Base-by-base conservation (phyloP, 2,113 vertebrate genomes). In the Hippocampus comes region DNA sequence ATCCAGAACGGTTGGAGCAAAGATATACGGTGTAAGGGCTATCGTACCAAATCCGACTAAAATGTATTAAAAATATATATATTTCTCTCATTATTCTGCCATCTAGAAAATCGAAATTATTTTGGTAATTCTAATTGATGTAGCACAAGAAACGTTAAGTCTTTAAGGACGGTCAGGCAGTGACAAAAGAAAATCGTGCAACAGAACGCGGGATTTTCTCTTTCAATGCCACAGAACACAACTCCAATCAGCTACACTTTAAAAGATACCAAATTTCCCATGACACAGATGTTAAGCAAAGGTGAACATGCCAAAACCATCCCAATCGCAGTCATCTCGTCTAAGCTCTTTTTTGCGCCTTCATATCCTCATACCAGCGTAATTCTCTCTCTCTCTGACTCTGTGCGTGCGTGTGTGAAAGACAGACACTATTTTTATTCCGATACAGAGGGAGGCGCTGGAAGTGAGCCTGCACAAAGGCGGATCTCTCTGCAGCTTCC, bases 321-420 rank as follows among this genome's bases (percentile, higher is more conserved):
- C 27, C 12, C 27, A 59, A 63, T 10, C 27, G 17, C 25, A 60
- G 3, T 20, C 30, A 61, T 34, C 59, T 9, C 15, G 30, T 30
- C 30, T 0, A 38, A 2, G 15, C 7, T 61, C 34, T 27, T 63
- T 11, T 63, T 18, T 61, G 59, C 34, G 5, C 14, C 27, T 20
- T 61, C 59, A 41, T 21, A 63, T 63, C 61, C 61, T 63, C 61
- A 63, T 63, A 38, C 34, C 61, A 5, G 20, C 27, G 20, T 63
- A 20, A 18, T 34, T 41, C 8, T 41, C 18, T 12, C 0, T 21
- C 18, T n/a, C 18, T n/a, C 9, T 41, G 17, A 21, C 18, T 63
- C 30, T 60, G 55, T n/a, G 55, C 25, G 51, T 53, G 55, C 15
- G 57, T 25, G 57, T 30, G 12, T 6, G 25, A 5, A 15, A 63